A percentile compares a stretch with the other conserved stretches of the same genome.
These are phyloP conservation scores for Myopa testacea DNA, from an alignment of 2,888 invertebrate species.

Conservation along the genomic window DNA sequence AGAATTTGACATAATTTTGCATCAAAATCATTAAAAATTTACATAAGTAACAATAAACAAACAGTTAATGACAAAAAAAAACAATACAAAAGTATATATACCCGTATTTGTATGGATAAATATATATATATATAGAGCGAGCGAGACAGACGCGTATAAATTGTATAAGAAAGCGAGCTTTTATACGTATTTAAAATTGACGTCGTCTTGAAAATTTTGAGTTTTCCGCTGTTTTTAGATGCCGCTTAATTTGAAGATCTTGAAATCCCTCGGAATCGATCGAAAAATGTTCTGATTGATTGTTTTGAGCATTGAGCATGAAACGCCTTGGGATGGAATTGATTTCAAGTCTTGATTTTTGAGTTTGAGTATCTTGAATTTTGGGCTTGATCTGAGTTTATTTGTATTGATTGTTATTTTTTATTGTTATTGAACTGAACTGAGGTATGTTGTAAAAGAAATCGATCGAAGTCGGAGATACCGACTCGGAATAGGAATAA, in stretches of 20 bases:
- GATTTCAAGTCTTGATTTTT: no score
- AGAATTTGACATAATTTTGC: conserved; percentile 51
- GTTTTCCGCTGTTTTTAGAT: neutral
- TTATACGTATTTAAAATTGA: neutral
- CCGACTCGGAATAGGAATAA: no score
- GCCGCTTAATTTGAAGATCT: neutral
- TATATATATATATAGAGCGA: neutral
- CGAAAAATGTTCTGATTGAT: conserved; percentile 8
- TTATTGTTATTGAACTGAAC: conserved; percentile 45
- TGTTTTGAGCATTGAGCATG: neutral
- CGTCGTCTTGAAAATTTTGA: neutral
- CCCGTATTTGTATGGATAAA: neutral
- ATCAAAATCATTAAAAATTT: conserved; percentile 44
- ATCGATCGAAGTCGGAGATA: no score
- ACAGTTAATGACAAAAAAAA: conserved; percentile 47
- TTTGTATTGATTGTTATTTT: conserved; percentile 21
- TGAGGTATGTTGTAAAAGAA: conserved; percentile 27
- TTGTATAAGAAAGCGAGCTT: conserved; percentile 23
- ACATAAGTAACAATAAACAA: conserved; percentile 46
- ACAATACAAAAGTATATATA: conserved; percentile 44
- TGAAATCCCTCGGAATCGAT: conserved; percentile 8
- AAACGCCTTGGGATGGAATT: no score
- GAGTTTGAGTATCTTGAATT: neutral
- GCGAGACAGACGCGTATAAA: conserved; percentile 25
- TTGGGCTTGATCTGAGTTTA: neutral